Evolutionary conservation across 2,888 invertebrate species (phyloP).

Genomic region (Epistrophe grossulariae): DNA sequence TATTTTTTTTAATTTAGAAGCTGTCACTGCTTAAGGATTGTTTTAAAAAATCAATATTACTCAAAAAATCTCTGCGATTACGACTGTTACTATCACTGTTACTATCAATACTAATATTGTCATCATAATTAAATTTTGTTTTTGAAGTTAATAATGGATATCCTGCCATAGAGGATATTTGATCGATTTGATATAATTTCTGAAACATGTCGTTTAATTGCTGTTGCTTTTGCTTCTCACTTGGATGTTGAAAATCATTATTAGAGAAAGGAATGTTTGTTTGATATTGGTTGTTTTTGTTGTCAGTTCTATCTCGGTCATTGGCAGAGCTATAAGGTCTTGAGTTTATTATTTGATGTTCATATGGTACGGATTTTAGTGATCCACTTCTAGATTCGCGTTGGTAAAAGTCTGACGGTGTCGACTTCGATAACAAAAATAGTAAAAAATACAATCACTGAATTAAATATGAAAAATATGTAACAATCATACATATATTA

Average conservation of each 20-base stretch:
- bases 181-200: slow-evolving; percentile 54
- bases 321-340: slow-evolving; percentile 8
- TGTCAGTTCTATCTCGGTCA: not conserved
- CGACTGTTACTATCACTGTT: slow-evolving; percentile 11
- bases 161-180: not conserved
- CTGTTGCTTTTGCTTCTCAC: slow-evolving; percentile 35
- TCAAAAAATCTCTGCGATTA: not conserved
- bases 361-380: not conserved
- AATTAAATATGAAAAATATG: no score
- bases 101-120: slow-evolving; percentile 22
- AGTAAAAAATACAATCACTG: not conserved
- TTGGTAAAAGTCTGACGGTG: slow-evolving; percentile 65
- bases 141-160: slow-evolving; percentile 6
- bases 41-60: slow-evolving; percentile 32
- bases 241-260: slow-evolving; percentile 35
- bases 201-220: slow-evolving; percentile 48
- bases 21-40: slow-evolving; percentile 26
- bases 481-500: no score
- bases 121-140: slow-evolving; percentile 34
- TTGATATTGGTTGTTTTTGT: slow-evolving; percentile 18
- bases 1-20: slow-evolving; percentile 15
- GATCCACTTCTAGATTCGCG: slow-evolving; percentile 49
- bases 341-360: slow-evolving; percentile 10
- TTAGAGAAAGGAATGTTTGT: slow-evolving; percentile 14
- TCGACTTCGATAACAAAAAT: slow-evolving; percentile 41